Conservation (phyloP, 2,797 vertebrate species). For the Silurus lanzhouensis region DNA sequence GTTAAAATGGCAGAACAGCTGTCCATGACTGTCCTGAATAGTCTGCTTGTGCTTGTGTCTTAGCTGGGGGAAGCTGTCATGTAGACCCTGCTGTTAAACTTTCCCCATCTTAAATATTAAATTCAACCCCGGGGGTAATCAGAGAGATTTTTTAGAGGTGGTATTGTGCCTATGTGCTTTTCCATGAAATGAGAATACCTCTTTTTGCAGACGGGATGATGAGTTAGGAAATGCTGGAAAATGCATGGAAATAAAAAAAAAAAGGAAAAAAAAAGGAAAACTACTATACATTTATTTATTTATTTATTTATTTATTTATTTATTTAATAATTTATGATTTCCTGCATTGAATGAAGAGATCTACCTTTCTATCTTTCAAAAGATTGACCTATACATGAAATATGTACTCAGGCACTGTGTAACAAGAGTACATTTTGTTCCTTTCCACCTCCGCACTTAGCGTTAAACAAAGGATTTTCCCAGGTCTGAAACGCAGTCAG, state of each 20-base stretch:
- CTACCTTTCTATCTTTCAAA: background rate
- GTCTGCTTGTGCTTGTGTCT: slow-evolving; percentile 60
- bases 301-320: too few species aligned
- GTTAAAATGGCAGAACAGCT: slow-evolving; percentile 36
- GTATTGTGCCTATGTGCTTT: slow-evolving; percentile 62
- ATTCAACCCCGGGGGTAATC: slow-evolving; percentile 62
- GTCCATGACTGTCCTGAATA: slow-evolving; percentile 37
- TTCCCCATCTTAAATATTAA: slow-evolving; percentile 61
- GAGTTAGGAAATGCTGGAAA: background rate
- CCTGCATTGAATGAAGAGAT: too few species aligned
- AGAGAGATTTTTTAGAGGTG: slow-evolving; percentile 52
- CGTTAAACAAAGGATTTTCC: slow-evolving; percentile 4
- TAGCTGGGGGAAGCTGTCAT: slow-evolving; percentile 63
- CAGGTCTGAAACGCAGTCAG: background rate
- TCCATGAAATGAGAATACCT: slow-evolving; percentile 1
- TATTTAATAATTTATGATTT: too few species aligned
- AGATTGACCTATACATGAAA: background rate
- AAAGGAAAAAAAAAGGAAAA: background rate
- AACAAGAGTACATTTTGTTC: background rate
- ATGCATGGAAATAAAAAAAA: background rate
- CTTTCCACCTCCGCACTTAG: background rate
- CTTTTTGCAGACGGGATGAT: background rate
- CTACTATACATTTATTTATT: background rate
- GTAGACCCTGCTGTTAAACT: slow-evolving; percentile 57
- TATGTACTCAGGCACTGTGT: background rate